These are phyloP conservation scores for Strigamia crassipes DNA, from an alignment of 2,888 invertebrate species.

Conservation along the genomic window DNA sequence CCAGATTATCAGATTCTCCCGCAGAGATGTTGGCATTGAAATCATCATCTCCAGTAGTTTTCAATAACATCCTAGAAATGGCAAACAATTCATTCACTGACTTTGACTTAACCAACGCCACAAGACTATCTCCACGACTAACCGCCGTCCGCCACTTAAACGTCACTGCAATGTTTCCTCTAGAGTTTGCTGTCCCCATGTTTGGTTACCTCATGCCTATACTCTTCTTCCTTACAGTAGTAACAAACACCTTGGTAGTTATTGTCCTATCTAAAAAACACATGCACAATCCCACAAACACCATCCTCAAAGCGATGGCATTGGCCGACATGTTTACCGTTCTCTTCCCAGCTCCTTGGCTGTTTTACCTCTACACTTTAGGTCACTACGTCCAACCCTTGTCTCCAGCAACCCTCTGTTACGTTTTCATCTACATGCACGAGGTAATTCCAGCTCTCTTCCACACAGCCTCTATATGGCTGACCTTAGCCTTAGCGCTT, in stretches of 20 bases:
- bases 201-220: constrained; percentile 82
- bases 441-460: constrained; percentile 76
- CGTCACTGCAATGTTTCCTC: constrained; percentile 70
- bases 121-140: not conserved
- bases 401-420: constrained; percentile 75
- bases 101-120: not conserved
- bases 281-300: constrained; percentile 90
- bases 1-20: not conserved
- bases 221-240: constrained; percentile 81
- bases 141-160: constrained; percentile 60
- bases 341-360: constrained; percentile 85
- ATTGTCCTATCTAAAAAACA: constrained; percentile 85
- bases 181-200: constrained; percentile 70
- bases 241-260: constrained; percentile 88
- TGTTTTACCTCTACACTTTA: constrained; percentile 89
- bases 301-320: constrained; percentile 94
- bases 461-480: constrained; percentile 92
- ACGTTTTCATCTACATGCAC: constrained; percentile 69
- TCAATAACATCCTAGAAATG: not conserved
- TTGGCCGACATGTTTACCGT: constrained; percentile 92
- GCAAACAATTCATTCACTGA: not conserved
- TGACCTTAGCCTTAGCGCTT: constrained; percentile 85
- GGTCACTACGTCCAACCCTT: constrained; percentile 83
- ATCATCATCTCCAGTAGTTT: not conserved
- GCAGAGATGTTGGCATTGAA: not conserved